Conservation (phyloP, 2,113 vertebrate genomes). For the Atlantisia rogersi region DNA sequence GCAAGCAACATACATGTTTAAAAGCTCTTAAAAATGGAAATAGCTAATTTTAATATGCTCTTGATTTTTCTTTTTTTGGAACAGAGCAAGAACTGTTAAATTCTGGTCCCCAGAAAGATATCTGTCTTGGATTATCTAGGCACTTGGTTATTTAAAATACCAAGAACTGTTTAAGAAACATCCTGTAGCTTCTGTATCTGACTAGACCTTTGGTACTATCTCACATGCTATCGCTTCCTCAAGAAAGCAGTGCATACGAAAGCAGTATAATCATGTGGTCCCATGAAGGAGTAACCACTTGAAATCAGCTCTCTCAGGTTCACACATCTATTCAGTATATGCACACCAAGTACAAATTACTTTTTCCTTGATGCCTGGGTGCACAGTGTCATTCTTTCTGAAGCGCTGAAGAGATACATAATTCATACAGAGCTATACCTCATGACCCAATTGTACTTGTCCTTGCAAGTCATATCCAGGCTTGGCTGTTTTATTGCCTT, state of each 20-base stretch:
- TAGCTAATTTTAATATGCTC: not conserved
- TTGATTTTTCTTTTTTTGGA: not conserved
- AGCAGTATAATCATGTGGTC: not conserved
- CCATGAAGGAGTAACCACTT: not conserved
- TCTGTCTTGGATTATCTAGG: not conserved
- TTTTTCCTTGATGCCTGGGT: constrained; percentile 13
- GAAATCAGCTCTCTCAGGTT: not conserved
- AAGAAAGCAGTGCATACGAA: not conserved
- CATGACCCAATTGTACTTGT: not conserved
- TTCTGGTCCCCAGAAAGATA: not conserved
- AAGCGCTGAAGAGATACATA: not conserved
- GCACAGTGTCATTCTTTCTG: constrained; percentile 3
- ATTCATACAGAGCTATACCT: not conserved
- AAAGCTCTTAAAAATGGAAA: not conserved
- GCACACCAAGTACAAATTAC: not conserved
- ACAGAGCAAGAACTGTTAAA: not conserved
- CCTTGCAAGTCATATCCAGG: constrained; percentile 6
- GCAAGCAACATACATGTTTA: not conserved
- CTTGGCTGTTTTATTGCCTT: not conserved
- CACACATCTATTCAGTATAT: not conserved
- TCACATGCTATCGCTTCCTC: not conserved
- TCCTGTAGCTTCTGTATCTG: not conserved
- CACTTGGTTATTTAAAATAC: not conserved
- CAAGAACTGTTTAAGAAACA: not conserved
- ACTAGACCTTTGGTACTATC: not conserved